These are phyloP conservation scores for Chloroclysta siterata DNA, from an alignment of 2,888 invertebrate genomes.

Conservation along the genomic window DNA sequence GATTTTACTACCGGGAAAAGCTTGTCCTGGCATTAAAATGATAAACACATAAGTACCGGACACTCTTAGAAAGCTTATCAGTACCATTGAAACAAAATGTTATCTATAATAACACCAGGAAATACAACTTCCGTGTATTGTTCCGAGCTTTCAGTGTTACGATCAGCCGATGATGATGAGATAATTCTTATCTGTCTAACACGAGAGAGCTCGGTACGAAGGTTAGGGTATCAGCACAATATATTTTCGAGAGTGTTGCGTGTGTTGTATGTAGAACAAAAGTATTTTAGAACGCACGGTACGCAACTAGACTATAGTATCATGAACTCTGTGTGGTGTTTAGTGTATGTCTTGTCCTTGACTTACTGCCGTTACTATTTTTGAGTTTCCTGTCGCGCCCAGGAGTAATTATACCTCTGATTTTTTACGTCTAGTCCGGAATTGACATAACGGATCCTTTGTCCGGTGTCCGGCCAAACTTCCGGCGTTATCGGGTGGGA, in stretches of 20 bases:
- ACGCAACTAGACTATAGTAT: conserved; percentile 34
- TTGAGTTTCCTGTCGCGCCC: conserved; percentile 55
- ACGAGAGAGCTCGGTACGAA: conserved; percentile 26
- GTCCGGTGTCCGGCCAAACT: conserved; percentile 71
- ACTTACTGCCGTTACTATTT: conserved; percentile 51
- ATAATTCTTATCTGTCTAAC: conserved; percentile 32
- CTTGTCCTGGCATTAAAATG: conserved; percentile 1
- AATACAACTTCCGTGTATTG: conserved; percentile 32
- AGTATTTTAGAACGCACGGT: conserved; percentile 29
- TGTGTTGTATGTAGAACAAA: conserved; percentile 29
- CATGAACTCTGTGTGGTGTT: conserved; percentile 37
- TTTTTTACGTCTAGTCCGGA: conserved; percentile 55
- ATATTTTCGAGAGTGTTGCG: conserved; percentile 14
- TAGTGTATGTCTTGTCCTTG: conserved; percentile 47
- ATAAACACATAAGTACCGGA: conserved; percentile 1
- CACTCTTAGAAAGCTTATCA: conserved; percentile 11
- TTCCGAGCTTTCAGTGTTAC: conserved; percentile 26
- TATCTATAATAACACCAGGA: conserved; percentile 22
- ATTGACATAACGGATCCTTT: conserved; percentile 73
- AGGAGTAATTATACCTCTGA: conserved; percentile 38
- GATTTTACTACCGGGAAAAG: no score
- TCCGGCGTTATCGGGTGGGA: conserved; percentile 75
- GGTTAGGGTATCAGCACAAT: conserved; percentile 11
- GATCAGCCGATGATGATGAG: conserved; percentile 34
- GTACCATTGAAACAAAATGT: conserved; percentile 9